phyloP scores from a whole-genome alignment of 1,140 invertebrate species.

The Nixonia krombeini region DNA sequence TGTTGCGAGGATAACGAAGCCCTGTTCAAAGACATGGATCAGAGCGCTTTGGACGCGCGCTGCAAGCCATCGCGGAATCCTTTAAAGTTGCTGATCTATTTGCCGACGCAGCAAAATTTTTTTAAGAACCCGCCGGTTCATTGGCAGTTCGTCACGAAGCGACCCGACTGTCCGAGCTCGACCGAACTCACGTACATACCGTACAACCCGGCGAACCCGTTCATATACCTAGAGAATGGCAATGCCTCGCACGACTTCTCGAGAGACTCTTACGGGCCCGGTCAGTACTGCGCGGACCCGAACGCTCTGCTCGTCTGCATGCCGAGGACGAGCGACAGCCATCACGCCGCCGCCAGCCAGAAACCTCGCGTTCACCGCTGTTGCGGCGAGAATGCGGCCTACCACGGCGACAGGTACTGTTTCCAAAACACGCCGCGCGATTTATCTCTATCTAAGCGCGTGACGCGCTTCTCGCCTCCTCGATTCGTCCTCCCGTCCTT shows the following conservation, averaged over 20 bases:
- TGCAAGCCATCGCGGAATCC: conserved; percentile 43
- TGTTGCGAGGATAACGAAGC: conserved; percentile 71
- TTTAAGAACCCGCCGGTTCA: conserved; percentile 62
- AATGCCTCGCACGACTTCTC: conserved; percentile 69
- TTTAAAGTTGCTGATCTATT: conserved; percentile 73
- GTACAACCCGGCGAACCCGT: conserved; percentile 52
- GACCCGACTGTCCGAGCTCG: conserved; percentile 64
- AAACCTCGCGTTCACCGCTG: conserved; percentile 70
- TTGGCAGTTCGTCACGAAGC: conserved; percentile 66
- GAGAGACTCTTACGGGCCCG: conserved; percentile 57
- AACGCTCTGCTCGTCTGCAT: conserved; percentile 74
- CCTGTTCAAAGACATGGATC: conserved; percentile 49
- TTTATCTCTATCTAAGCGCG: no score
- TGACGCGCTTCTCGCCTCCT: no score
- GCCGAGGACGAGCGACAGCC: conserved; percentile 56
- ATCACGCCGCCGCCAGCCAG: conserved; percentile 65
- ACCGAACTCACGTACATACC: conserved; percentile 59
- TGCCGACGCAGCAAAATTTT: conserved; percentile 56
- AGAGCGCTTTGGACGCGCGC: conserved; percentile 13
- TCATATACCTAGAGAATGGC: conserved; percentile 74
- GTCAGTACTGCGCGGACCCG: conserved; percentile 75
- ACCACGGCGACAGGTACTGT: conserved; percentile 70
- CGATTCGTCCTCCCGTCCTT: no score
- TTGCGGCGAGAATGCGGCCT: conserved; percentile 74
- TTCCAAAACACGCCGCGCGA: no score